Conservation (phyloP, 2,113 vertebrate genomes). For the Pluvianellus socialis region DNA sequence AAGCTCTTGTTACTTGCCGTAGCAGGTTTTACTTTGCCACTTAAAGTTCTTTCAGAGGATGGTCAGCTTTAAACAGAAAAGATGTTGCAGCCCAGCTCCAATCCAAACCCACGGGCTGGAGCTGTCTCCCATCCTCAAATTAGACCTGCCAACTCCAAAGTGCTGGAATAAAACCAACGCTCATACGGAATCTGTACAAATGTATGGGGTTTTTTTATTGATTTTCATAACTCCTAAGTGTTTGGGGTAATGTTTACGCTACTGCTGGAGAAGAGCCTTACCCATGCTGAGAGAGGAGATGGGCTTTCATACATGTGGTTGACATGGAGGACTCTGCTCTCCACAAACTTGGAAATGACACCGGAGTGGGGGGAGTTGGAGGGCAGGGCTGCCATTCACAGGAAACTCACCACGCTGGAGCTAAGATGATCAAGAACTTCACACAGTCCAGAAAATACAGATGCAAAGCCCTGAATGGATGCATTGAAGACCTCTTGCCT, state of each 20-base stretch:
- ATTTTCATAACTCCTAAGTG: neutral
- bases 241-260: no score
- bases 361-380: neutral
- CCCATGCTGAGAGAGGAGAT: neutral
- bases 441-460: neutral
- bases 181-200: no score
- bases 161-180: neutral
- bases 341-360: neutral
- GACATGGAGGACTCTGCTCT: neutral
- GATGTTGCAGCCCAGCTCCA: neutral
- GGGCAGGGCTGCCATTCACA: neutral
- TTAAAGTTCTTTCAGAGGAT: neutral
- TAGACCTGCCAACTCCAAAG: neutral
- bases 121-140: neutral
- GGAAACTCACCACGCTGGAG: neutral
- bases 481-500: accelerated
- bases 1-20: neutral
- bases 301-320: neutral
- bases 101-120: neutral
- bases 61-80: neutral
- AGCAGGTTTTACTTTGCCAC: neutral
- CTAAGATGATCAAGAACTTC: neutral
- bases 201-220: accelerated
- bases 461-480: neutral
- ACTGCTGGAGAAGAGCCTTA: neutral